Conservation (phyloP, 1,140 invertebrate species). For the Lordiphosa collinella region DNA sequence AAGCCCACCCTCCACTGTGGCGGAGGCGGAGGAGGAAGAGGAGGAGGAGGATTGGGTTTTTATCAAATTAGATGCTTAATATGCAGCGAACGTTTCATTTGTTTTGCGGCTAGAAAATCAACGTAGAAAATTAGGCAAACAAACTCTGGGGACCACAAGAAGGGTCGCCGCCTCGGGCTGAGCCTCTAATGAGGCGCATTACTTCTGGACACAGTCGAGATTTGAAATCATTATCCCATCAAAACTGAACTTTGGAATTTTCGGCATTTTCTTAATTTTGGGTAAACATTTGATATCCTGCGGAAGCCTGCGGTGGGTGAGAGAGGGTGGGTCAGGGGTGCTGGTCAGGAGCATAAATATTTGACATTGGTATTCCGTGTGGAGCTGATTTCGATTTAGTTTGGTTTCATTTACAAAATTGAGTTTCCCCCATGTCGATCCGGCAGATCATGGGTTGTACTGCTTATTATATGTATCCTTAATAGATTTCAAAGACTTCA, state of each 20-base stretch:
- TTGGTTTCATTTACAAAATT: too few relatives aligned
- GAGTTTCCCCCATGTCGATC: too few relatives aligned
- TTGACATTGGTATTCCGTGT: too few relatives aligned
- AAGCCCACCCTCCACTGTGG: not conserved
- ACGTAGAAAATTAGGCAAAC: slow-evolving; percentile 69
- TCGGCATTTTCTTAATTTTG: slow-evolving; percentile 54
- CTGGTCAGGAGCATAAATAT: too few relatives aligned
- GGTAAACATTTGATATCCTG: slow-evolving; percentile 50
- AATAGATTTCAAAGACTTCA: too few relatives aligned
- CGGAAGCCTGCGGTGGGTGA: too few relatives aligned
- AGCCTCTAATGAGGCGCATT: slow-evolving; percentile 74
- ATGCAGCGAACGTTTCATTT: slow-evolving; percentile 75
- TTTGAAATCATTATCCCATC: slow-evolving; percentile 76
- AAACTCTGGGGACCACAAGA: slow-evolving; percentile 22
- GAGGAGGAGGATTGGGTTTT: slow-evolving; percentile 26
- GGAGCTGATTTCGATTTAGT: too few relatives aligned
- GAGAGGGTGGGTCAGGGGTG: too few relatives aligned
- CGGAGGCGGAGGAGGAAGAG: slow-evolving; percentile 15
- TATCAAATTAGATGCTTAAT: slow-evolving; percentile 77
- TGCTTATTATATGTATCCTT: too few relatives aligned
- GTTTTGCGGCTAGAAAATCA: slow-evolving; percentile 78
- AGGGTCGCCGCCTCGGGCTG: slow-evolving; percentile 16
- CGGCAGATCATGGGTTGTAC: too few relatives aligned
- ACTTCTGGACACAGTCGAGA: slow-evolving; percentile 55
- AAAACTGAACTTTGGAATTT: slow-evolving; percentile 55